phyloP scores from a whole-genome alignment of 2,888 invertebrate species.

The Parnassius smintheus region DNA sequence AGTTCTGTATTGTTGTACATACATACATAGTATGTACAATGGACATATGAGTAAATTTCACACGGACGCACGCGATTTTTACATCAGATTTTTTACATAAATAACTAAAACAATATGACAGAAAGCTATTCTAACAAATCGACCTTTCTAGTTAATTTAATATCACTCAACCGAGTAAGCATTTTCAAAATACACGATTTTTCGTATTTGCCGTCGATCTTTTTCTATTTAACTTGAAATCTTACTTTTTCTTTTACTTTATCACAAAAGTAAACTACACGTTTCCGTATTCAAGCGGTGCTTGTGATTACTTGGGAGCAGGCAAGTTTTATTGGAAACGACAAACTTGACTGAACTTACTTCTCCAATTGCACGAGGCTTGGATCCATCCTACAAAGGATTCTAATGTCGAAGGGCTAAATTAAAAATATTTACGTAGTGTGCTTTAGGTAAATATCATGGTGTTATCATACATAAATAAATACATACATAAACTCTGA shows the following conservation, averaged over 20 bases:
- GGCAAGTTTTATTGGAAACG: conserved; percentile 49
- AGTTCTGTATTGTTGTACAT: too few species aligned
- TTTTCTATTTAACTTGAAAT: conserved; percentile 18
- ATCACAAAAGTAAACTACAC: conserved; percentile 3
- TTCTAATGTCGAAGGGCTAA: too few species aligned
- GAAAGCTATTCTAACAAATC: background rate
- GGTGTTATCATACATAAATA: too few species aligned
- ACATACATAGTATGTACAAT: too few species aligned
- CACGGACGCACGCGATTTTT: too few species aligned
- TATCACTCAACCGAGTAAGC: too few species aligned
- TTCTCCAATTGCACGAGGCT: conserved; percentile 35
- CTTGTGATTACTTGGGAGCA: conserved; percentile 40
- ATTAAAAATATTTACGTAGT: too few species aligned
- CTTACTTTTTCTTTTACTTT: conserved; percentile 22
- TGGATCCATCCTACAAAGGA: conserved; percentile 23
- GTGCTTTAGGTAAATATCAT: too few species aligned
- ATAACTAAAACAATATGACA: background rate
- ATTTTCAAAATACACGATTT: too few species aligned
- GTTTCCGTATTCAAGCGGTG: conserved; percentile 36
- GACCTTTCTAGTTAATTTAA: too few species aligned
- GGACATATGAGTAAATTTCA: too few species aligned
- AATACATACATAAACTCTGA: too few species aligned
- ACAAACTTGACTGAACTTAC: conserved; percentile 42
- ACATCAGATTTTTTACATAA: background rate
- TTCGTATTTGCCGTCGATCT: background rate